Base-by-base conservation (phyloP, 1,140 invertebrate species). In the Sesamia nonagrioides region DNA sequence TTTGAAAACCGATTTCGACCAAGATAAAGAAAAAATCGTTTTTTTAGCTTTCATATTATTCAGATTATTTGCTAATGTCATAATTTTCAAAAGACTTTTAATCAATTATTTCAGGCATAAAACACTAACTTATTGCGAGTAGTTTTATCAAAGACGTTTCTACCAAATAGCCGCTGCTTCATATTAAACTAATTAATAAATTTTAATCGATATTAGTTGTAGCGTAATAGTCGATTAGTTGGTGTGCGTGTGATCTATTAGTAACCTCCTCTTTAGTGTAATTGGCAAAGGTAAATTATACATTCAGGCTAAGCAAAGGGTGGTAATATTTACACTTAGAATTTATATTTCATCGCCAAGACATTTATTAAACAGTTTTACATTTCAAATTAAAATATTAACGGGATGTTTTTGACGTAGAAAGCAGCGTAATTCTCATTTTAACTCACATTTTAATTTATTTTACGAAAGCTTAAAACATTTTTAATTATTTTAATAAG, bases 241-340 rank as follows among this genome's bases (percentile, higher is more conserved):
- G 69, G 69, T 72, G 69, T 72, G 69, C 69, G 69, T 72, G 69
- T 72, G 69, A 52, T 72, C 50, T 40, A 72, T 72, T 72, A 72
- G 69, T 71, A 71, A 54, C 68, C 50, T 71, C 8, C 69, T 56
- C 13, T 45, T 66, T 66, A 72, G 33, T 54, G 33, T 17, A 6
- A 56, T 56, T 56, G 27, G 69, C 69, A 54, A 9, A 54, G 48
- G 45, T 61, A 61, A 35, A 33, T 27, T 11, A 52, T 42, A 42
- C 63, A 68, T 68, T 48, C 66, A 56, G 48, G 69, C 69, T 72
- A 72, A 72, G 69, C 69, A 72, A 40, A 72, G 69, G 69, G 35
- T 56, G 17, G n/a, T 40, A 72, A 37, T 72, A 72, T 72, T 54
- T 72, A 72, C 68, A 71, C 45, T 66, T 52, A n/a, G n/a, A 35